Evolutionary conservation across 2,888 invertebrate species (phyloP).

Genomic region (Hetaerina titia): DNA sequence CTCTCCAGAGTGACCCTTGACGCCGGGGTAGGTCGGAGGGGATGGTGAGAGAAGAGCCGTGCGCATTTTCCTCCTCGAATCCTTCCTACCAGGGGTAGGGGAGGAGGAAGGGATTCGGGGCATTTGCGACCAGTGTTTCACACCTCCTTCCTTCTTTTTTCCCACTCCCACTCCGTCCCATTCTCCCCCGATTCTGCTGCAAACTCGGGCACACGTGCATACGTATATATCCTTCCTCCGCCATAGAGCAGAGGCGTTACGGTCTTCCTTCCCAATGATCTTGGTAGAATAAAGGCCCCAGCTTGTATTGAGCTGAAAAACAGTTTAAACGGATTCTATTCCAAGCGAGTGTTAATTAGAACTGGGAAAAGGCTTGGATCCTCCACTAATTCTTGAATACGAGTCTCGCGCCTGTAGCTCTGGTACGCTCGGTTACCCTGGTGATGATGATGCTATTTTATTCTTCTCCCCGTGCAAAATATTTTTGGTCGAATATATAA

Average conservation of each 20-base stretch:
- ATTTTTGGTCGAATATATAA: too few relatives aligned
- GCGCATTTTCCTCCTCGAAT: not conserved
- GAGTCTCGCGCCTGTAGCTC: too few relatives aligned
- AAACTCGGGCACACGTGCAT: not conserved
- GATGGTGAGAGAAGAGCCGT: not conserved
- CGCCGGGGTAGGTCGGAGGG: not conserved
- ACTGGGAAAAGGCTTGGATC: too few relatives aligned
- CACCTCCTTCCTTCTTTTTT: not conserved
- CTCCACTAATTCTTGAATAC: too few relatives aligned
- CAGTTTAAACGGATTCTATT: too few relatives aligned
- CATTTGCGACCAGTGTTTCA: not conserved
- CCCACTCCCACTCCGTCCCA: not conserved
- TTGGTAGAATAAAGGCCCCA: too few relatives aligned
- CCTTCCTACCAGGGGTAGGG: not conserved
- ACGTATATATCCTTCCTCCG: not conserved
- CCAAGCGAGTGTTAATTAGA: too few relatives aligned
- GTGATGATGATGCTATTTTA: too few relatives aligned
- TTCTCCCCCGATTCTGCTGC: not conserved
- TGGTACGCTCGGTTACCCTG: too few relatives aligned
- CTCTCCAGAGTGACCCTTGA: constrained; percentile 1
- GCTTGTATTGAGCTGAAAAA: too few relatives aligned
- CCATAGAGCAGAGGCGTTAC: not conserved
- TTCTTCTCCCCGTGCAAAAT: too few relatives aligned
- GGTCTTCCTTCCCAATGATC: too few relatives aligned
- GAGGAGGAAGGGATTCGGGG: not conserved